Base-by-base conservation (phyloP, 1,140 invertebrate species). In the Drosophila willistoni region DNA sequence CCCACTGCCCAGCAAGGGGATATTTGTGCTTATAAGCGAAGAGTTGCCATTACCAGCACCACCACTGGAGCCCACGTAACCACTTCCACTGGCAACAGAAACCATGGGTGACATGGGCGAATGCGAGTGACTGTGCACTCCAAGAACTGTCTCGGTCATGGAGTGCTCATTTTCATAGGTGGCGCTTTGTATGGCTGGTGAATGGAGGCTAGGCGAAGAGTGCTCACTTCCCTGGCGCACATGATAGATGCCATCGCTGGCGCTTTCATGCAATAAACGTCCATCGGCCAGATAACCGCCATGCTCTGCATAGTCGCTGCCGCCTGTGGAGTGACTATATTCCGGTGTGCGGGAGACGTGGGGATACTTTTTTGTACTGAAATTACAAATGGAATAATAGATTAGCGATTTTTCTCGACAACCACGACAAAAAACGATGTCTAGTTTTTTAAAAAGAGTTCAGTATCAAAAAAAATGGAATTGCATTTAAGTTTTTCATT, bases 171-270 rank as follows among this genome's bases (percentile, higher is more conserved):
- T 89, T 47, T 87, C 87, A 63, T 90, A 87, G 54, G 78, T 77
- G 69, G 73, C 51, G 62, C 80, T 81, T 66, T 91, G 90, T 79
- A 91, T 90, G 80, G 85, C 90, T 68, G 90, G 90, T 19, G 90
- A 91, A 63, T 91, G 90, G 1, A 91, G 68, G 51, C 90, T 90
- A 63, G 90, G 83, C 64, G 90, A 91, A 69, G 90, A 91, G 56
- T 91, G 90, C 67, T 91, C 90, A 42, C 90, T 91, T 42, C 90
- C 90, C 62, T 91, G 90, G 41, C 85, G 78, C 73, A 90, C 83
- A 42, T 90, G 87, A 69, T 90, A 90, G 69, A 87, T 79, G 39
- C 77, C 69, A 57, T 89, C 85, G 66, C 65, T 80, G 41, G 82
- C 51, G 34, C 65, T 71, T 55, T 91, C 90, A 69, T 90, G 87